Evolutionary conservation across 1,140 invertebrate species (phyloP), one percentile per base, ranked within the genome.

Genomic region (Drosophila murphyi): DNA sequence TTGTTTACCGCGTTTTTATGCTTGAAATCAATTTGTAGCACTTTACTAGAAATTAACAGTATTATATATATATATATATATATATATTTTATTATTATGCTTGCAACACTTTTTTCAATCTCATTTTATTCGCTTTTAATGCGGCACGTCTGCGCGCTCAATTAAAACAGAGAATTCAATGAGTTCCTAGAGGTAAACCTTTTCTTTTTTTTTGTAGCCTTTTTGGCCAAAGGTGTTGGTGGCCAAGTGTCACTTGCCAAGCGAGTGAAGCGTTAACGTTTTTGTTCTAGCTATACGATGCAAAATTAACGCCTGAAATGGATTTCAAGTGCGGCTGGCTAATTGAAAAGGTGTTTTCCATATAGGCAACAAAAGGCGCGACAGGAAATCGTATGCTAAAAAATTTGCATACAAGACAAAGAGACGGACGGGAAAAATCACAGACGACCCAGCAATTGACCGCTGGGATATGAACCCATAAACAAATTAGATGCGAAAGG

Each of bases 401-500:
- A 64, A 63, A 69, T 56, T n/a, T 43, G 34, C 52, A 65, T 55
- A 29, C 5, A 65, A 47, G 31, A 65, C 52, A 56, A 54, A 55
- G 52, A 65, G 28, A 8, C 35, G 63, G 12, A 12, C 0, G 34
- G 28, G 45, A 65, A 43, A 91, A 91, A 91, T 91, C 90, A 88
- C 82, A 91, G 90, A 91, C 90, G 76, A 73, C 41, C 63, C 82
- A 73, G 74, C 80, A 90, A 91, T 91, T 91, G 90, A 91, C 90
- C 90, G 90, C 82, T 85, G 90, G 90, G 90, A 91, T 87, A 91
- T 91, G 90, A 91, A 91, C 90, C 90, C 90, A 91, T 91, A 90
- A 91, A 85, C 81, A 79, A 85, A 82, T 80, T 79, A 89, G 74
- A 62, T 75, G 68, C 72, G 70, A 83, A 82, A 74, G 75, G 72